Percentiles rank a stretch among this genome's conserved stretches.
These are phyloP conservation scores for Lobophora halterata DNA, from an alignment of 2,888 invertebrate species.

Conservation along the genomic window DNA sequence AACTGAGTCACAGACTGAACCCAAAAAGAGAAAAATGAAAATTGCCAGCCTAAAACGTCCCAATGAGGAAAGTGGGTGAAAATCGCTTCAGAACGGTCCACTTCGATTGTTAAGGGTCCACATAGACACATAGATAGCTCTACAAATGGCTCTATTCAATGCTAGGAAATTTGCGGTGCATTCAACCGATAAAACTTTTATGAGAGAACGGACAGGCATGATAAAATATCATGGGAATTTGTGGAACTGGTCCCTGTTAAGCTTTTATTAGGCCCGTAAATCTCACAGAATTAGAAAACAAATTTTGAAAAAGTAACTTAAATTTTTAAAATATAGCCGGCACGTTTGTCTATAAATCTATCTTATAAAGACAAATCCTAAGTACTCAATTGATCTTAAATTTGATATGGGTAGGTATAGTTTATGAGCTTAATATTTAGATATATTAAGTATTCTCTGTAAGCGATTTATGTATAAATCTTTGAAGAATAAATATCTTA, in stretches of 20 bases:
- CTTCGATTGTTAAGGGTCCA: slow-evolving; percentile 44
- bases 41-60: slow-evolving; percentile 42
- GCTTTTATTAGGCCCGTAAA: no score
- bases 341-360: no score
- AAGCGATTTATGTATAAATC: no score
- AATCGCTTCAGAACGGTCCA: slow-evolving; percentile 48
- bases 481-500: no score
- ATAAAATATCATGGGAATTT: background rate
- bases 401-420: no score
- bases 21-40: slow-evolving; percentile 49
- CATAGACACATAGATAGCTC: slow-evolving; percentile 30
- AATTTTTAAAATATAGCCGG: no score
- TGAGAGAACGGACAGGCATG: slow-evolving; percentile 21
- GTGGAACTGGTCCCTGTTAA: background rate
- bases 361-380: no score
- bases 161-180: slow-evolving; percentile 39
- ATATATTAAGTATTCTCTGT: no score
- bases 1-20: slow-evolving; percentile 34
- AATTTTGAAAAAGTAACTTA: no score
- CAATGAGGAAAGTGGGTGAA: slow-evolving; percentile 46
- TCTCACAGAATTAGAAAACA: no score
- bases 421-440: no score
- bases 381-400: no score
- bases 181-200: slow-evolving; percentile 39
- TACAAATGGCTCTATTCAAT: slow-evolving; percentile 14